These are phyloP conservation scores for Crocuta crocuta DNA, from an alignment of 2,113 vertebrate genomes.

Conservation along the genomic window DNA sequence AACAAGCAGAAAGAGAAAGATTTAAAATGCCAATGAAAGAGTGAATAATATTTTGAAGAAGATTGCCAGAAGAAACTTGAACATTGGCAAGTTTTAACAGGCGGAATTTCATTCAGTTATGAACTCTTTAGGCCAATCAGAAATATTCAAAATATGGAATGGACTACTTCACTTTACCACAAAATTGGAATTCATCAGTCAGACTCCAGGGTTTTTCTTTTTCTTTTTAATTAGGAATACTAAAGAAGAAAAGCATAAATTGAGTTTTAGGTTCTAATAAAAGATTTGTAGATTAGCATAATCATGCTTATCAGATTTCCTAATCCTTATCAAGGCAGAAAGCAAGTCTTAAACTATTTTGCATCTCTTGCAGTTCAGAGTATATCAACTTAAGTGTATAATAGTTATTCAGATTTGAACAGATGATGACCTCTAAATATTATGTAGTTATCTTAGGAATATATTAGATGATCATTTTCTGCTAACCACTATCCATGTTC, in stretches of 20 bases:
- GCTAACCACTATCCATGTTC: background rate
- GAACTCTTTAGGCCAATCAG: background rate
- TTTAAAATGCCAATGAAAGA: background rate
- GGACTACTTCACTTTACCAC: background rate
- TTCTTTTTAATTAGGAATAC: background rate
- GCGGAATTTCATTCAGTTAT: background rate
- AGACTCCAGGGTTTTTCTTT: background rate
- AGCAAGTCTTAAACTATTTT: background rate
- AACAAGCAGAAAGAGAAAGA: background rate
- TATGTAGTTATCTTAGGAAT: background rate
- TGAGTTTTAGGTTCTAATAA: background rate
- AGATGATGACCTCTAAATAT: background rate
- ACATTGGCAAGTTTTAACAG: background rate
- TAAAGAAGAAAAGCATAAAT: background rate
- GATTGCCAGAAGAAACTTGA: background rate
- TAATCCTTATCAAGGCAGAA: background rate
- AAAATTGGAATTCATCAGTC: background rate
- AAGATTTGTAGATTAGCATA: background rate
- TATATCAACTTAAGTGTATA: background rate
- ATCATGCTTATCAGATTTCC: background rate
- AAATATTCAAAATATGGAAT: background rate
- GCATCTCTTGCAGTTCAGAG: background rate
- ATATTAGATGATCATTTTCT: background rate
- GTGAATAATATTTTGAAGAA: background rate
- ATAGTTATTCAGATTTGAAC: background rate